These are phyloP conservation scores for Microtus ochrogaster DNA, from an alignment of 2,113 vertebrate species.

Conservation along the genomic window DNA sequence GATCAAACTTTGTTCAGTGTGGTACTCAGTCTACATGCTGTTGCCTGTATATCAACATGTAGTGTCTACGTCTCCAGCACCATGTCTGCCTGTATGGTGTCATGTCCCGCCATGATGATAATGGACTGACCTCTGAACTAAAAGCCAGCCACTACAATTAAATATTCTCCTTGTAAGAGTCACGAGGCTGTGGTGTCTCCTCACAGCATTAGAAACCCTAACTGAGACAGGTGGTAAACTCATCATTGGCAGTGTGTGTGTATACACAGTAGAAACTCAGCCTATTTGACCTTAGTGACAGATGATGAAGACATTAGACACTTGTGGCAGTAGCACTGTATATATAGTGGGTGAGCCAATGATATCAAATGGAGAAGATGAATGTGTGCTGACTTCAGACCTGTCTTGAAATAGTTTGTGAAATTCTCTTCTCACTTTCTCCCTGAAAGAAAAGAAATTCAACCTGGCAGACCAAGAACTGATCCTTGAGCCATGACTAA, in stretches of 20 bases:
- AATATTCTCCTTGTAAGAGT: not conserved
- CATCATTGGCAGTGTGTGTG: not conserved
- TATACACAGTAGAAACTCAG: not conserved
- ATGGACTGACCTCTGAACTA: not conserved
- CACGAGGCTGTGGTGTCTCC: accelerated
- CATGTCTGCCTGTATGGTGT: not conserved
- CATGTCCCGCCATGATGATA: not conserved
- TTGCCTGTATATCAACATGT: not conserved
- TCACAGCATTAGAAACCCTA: not conserved
- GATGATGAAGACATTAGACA: not conserved
- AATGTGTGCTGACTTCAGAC: not conserved
- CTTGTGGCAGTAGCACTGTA: not conserved
- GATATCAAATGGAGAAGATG: not conserved
- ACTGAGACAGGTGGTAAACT: not conserved
- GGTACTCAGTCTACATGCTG: not conserved
- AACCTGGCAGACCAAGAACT: not conserved
- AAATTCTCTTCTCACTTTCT: not conserved
- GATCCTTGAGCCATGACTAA: not conserved
- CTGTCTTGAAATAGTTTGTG: not conserved
- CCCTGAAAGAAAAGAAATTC: not conserved
- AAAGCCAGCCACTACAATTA: not conserved
- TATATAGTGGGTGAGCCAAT: accelerated
- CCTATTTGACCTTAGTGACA: not conserved
- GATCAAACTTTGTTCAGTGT: not conserved
- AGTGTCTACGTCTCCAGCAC: not conserved